Evolutionary conservation across 2,797 vertebrate species (phyloP).

Genomic region (Rhinatrema bivittatum): DNA sequence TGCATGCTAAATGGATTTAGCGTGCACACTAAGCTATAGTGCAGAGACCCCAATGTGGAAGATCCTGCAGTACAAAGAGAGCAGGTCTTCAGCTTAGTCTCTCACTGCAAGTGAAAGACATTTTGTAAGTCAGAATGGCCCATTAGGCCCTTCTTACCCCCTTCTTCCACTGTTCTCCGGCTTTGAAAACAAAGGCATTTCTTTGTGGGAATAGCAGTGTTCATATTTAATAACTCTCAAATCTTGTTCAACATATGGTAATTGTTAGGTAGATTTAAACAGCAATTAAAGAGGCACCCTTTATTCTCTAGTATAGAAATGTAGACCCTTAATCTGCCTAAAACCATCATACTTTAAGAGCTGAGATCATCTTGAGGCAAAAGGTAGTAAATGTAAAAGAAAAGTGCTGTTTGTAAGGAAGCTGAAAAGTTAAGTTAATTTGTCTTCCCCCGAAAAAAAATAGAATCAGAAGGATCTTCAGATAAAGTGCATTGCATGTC

Average conservation of each 20-base stretch:
- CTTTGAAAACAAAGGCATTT: constrained; percentile 48
- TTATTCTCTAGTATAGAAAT: constrained; percentile 48
- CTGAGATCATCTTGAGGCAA: constrained; percentile 55
- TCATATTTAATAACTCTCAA: constrained; percentile 62
- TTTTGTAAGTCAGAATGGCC: too few species aligned
- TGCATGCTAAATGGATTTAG: too few species aligned
- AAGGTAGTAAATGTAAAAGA: constrained; percentile 42
- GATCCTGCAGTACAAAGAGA: too few species aligned
- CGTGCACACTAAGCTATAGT: too few species aligned
- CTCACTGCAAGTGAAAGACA: too few species aligned
- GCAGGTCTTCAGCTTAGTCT: too few species aligned
- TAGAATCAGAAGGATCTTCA: constrained; percentile 2
- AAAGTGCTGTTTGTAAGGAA: constrained; percentile 37
- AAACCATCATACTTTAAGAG: constrained; percentile 55
- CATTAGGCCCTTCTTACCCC: constrained; percentile 8
- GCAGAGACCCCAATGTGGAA: too few species aligned
- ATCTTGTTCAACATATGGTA: constrained; percentile 61
- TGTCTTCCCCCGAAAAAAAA: constrained; percentile 23
- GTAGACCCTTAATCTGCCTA: constrained; percentile 56
- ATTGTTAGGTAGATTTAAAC: constrained; percentile 64
- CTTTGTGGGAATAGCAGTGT: constrained; percentile 27
- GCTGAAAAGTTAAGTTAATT: constrained; percentile 31
- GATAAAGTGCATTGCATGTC: too few species aligned
- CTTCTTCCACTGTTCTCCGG: constrained; percentile 26
- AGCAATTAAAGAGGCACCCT: constrained; percentile 56